Conservation (phyloP, 2,113 vertebrate genomes). For the Channa argus region DNA sequence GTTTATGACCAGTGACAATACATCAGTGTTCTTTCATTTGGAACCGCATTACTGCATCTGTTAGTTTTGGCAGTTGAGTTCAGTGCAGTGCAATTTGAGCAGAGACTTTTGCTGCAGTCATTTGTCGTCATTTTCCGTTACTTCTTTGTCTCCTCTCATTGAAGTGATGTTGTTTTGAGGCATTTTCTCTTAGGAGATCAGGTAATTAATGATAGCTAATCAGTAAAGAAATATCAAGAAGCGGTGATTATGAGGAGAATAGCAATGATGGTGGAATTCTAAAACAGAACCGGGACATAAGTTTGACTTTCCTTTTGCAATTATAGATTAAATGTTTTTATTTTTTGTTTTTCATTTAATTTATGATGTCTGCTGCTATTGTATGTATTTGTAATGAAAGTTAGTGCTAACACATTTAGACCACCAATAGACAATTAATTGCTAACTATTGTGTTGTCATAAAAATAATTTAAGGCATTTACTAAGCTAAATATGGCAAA, state of each 20-base stretch:
- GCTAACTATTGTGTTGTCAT: not conserved
- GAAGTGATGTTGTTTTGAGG: slow-evolving; percentile 45
- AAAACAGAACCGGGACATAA: not conserved
- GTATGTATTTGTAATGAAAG: not conserved
- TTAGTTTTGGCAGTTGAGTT: slow-evolving; percentile 77
- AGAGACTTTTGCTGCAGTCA: slow-evolving; percentile 80
- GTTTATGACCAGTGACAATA: slow-evolving; percentile 80
- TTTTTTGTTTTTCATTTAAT: no score
- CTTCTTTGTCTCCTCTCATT: slow-evolving; percentile 20
- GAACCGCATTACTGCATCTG: slow-evolving; percentile 79
- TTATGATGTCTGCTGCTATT: no score
- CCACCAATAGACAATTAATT: not conserved
- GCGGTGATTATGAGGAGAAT: not conserved
- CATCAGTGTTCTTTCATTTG: slow-evolving; percentile 79
- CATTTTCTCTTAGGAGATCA: slow-evolving; percentile 23
- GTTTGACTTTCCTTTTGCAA: not conserved
- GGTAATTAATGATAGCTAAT: slow-evolving; percentile 39
- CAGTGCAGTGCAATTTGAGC: slow-evolving; percentile 79
- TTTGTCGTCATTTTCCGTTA: slow-evolving; percentile 76
- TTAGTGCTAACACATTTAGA: not conserved
- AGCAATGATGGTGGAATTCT: not conserved
- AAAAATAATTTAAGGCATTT: not conserved
- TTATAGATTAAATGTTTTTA: no score
- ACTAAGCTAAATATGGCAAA: not conserved
- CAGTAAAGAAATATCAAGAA: slow-evolving; percentile 8